Conservation (phyloP, 2,113 vertebrate species). For the Hyperoodon ampullatus region DNA sequence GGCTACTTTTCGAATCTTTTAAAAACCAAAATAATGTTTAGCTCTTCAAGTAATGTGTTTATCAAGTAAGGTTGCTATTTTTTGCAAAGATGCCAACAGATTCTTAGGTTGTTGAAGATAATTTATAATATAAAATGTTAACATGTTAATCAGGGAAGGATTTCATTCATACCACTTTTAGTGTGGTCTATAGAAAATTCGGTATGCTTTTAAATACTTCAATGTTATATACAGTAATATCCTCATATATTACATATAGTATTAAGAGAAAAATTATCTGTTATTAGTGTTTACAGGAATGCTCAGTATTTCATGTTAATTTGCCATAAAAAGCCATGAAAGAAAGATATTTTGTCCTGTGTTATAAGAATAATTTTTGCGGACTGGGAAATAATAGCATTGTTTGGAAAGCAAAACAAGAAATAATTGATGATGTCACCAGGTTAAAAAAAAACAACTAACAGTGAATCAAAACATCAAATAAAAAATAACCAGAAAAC, state of each 20-base stretch:
- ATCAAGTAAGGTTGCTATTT: neutral
- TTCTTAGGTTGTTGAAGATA: neutral
- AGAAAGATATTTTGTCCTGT: slow-evolving; percentile 12
- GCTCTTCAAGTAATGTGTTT: slow-evolving; percentile 47
- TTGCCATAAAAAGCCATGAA: slow-evolving; percentile 2
- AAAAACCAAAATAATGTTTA: neutral
- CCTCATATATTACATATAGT: slow-evolving; percentile 11
- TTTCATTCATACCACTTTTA: slow-evolving; percentile 1
- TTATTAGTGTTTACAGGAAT: slow-evolving; percentile 47
- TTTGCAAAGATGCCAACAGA: neutral
- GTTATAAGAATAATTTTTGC: slow-evolving; percentile 46
- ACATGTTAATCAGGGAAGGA: neutral
- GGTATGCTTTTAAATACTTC: neutral
- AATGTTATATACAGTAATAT: slow-evolving; percentile 43
- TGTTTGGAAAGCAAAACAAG: slow-evolving; percentile 57
- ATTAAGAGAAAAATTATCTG: slow-evolving; percentile 14
- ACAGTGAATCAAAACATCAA: neutral
- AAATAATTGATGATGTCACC: slow-evolving; percentile 61
- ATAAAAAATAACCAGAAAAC: slow-evolving; percentile 58
- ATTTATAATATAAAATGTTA: neutral
- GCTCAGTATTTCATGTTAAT: slow-evolving; percentile 65
- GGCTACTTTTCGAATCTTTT: slow-evolving; percentile 55
- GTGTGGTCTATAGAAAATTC: neutral
- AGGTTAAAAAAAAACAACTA: slow-evolving; percentile 19
- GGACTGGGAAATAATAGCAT: slow-evolving; percentile 40